Evolutionary conservation across 2,797 vertebrate genomes (phyloP).

Genomic region (Hoplostethus mediterraneus): DNA sequence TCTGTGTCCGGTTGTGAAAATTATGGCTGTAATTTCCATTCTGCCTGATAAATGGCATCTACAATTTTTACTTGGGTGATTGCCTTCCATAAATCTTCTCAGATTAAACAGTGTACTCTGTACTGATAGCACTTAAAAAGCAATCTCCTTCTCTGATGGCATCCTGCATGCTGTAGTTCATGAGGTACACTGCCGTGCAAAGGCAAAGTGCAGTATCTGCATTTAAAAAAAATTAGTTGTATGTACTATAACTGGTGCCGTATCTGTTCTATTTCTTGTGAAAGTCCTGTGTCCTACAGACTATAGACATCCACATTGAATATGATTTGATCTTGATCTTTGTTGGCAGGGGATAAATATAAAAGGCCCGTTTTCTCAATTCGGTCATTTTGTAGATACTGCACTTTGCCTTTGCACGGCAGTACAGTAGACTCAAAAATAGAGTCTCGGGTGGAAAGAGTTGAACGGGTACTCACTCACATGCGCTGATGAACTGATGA

Average conservation of each 20-base stretch:
- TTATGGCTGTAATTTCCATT: constrained; percentile 89
- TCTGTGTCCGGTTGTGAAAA: constrained; percentile 84
- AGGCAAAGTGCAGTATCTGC: too few relatives aligned
- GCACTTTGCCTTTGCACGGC: too few relatives aligned
- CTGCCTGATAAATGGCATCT: constrained; percentile 85
- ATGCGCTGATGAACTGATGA: constrained; percentile 44
- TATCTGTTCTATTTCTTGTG: too few relatives aligned
- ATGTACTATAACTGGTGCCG: too few relatives aligned
- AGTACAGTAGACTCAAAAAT: constrained; percentile 55
- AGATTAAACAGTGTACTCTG: constrained; percentile 79
- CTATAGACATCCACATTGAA: too few relatives aligned
- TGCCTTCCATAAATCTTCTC: constrained; percentile 86
- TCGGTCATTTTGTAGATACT: too few relatives aligned
- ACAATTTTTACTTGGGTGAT: constrained; percentile 83
- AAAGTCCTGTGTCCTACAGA: too few relatives aligned
- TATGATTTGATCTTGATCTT: too few relatives aligned
- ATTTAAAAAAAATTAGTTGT: too few relatives aligned
- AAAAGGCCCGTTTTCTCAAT: too few relatives aligned
- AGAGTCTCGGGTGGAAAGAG: constrained; percentile 32
- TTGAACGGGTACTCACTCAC: constrained; percentile 50
- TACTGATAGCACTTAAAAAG: constrained; percentile 81
- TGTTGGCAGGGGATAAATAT: too few relatives aligned
- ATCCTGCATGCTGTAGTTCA: constrained; percentile 71
- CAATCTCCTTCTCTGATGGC: constrained; percentile 79
- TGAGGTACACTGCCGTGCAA: too few relatives aligned